Evolutionary conservation across 2,113 vertebrate species (phyloP).

Genomic region (Melanerpes formicivorus): DNA sequence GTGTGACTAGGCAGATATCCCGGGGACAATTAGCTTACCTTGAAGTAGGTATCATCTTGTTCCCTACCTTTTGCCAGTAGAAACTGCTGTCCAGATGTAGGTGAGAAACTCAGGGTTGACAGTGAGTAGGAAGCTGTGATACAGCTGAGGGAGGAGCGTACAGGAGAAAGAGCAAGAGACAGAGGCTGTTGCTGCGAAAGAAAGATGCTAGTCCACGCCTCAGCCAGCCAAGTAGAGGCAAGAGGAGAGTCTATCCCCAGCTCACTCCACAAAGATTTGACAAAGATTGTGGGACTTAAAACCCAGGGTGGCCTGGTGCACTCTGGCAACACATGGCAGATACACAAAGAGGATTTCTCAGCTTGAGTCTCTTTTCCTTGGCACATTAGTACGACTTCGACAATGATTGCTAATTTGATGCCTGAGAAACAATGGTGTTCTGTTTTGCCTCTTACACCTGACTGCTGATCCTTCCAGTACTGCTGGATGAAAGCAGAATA

Average conservation of each 20-base stretch:
- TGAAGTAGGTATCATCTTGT: not conserved
- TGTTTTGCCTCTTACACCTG: not conserved
- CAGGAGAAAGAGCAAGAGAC: not conserved
- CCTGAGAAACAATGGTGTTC: rapidly evolving
- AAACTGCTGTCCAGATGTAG: not conserved
- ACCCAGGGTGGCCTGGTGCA: not conserved
- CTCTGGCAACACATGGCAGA: not conserved
- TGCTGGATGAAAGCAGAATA: not conserved
- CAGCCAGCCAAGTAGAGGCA: not conserved
- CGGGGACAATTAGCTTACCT: not conserved
- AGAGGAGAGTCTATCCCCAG: not conserved
- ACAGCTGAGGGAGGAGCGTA: not conserved
- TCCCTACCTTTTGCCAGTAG: not conserved
- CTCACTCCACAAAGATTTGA: not conserved
- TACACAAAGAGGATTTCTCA: not conserved
- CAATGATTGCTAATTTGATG: not conserved
- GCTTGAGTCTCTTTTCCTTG: not conserved
- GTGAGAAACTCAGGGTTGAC: not conserved
- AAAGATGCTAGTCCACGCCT: not conserved
- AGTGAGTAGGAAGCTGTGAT: not conserved
- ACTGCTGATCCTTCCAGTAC: not conserved
- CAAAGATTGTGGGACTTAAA: not conserved
- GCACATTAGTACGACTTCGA: not conserved
- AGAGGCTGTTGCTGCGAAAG: not conserved
- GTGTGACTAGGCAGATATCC: not conserved